Evolutionary conservation across 2,797 vertebrate species (phyloP), one percentile per base, ranked within the genome.

Genomic region (Scleropages formosus): DNA sequence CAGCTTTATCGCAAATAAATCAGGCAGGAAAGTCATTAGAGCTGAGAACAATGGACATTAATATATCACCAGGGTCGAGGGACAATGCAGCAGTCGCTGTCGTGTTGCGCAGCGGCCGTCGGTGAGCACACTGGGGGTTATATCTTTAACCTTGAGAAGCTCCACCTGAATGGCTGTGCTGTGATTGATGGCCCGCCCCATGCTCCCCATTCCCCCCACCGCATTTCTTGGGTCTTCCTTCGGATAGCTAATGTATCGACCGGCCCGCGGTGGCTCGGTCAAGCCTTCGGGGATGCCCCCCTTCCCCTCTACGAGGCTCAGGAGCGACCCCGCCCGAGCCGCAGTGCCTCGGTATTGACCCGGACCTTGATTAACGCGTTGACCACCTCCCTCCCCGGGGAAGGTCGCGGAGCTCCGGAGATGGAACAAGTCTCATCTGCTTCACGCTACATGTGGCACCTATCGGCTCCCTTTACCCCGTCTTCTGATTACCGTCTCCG

Each of bases 171-270:
- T 85, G 76, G 79, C 80, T 82, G 76, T 75, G 75, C 78, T 64
- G 72, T 86, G 88, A 90, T 86, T 86, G 84, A 89, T 88, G 81
- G 80, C 75, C 76, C 53, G 79, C 82, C 81, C 78, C 79, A 79
- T 81, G 53, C 22, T 15, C 6, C 27, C 53, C 11, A n/a, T n/a
- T 6, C 56, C 56, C 70, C 85, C 80, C 73, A n/a, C 15, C 70
- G 70, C 76, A 83, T 80, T 72, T 82, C 80, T 81, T 73, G 78
- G 76, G 75, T 61, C 66, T 67, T 73, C 71, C 15, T 49, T 15
- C 56, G n/a, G 4, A 53, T 75, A 76, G 65, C 60, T 31, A 66
- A 47, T 62, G 53, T 64, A 74, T 16, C 8, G 20, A 3, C 24
- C 68, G 47, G 13, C 47, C 44, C 66, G 16, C 26, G 39, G n/a